Conservation (phyloP, 2,797 vertebrate species). For the Lacerta agilis region DNA sequence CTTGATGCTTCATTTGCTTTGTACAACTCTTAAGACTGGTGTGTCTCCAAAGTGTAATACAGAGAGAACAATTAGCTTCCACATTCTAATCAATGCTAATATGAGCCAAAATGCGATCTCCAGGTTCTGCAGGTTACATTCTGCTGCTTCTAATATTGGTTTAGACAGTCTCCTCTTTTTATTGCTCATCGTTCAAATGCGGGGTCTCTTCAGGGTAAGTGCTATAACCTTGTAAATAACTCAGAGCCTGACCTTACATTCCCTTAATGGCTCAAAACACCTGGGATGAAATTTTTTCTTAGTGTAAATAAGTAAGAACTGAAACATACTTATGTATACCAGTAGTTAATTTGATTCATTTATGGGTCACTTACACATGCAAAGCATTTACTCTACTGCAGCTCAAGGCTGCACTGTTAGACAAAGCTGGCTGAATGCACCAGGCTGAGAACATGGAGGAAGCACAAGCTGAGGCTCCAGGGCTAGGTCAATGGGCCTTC, state of each 20-base stretch:
- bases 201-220: slow-evolving; percentile 6
- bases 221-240: slow-evolving; percentile 26
- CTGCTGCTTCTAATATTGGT: background rate
- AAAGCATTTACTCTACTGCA: background rate
- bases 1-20: slow-evolving; percentile 17
- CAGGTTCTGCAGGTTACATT: background rate
- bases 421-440: background rate
- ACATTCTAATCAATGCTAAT: slow-evolving; percentile 24
- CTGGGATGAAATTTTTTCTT: background rate
- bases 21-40: background rate
- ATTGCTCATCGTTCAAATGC: slow-evolving; percentile 9
- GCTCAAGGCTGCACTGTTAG: background rate
- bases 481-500: slow-evolving; percentile 10
- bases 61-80: slow-evolving; percentile 2
- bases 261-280: slow-evolving; percentile 5
- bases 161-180: slow-evolving; percentile 10
- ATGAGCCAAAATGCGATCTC: slow-evolving; percentile 1
- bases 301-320: slow-evolving; percentile 26
- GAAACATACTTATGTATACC: background rate
- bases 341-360: slow-evolving; percentile 28
- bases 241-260: slow-evolving; percentile 5
- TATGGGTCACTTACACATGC: background rate
- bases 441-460: background rate
- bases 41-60: slow-evolving; percentile 6
- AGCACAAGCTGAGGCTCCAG: background rate